Conservation (phyloP, 1,140 invertebrate genomes). For the Phymastichus coffea region DNA sequence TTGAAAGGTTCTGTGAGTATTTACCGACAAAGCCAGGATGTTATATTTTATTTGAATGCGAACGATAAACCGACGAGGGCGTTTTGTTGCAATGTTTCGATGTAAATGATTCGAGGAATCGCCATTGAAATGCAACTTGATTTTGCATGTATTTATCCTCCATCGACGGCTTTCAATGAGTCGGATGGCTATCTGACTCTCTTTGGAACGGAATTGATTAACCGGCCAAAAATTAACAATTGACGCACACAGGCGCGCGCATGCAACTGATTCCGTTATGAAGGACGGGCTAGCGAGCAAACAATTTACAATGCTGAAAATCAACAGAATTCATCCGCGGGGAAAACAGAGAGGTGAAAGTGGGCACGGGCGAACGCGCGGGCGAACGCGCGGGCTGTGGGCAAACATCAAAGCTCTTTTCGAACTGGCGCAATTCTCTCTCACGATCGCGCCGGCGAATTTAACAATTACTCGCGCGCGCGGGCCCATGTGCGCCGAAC, state of each 20-base stretch:
- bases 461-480: slow-evolving; percentile 6
- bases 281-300: neutral
- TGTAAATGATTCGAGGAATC: too few species aligned
- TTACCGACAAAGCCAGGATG: too few species aligned
- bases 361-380: neutral
- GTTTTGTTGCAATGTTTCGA: too few species aligned
- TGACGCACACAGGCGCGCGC: too few species aligned
- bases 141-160: too few species aligned
- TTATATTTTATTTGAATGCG: too few species aligned
- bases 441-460: slow-evolving; percentile 9
- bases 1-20: too few species aligned
- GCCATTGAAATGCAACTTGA: too few species aligned
- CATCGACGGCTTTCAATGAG: too few species aligned
- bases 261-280: neutral
- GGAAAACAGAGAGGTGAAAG: neutral
- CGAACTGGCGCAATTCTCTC: slow-evolving; percentile 4
- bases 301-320: slow-evolving; percentile 14
- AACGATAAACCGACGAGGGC: too few species aligned
- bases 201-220: slow-evolving; percentile 11
- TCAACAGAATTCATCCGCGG: neutral
- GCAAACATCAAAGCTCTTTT: slow-evolving; percentile 9
- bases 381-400: neutral
- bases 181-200: too few species aligned
- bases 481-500: neutral
- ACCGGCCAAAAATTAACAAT: neutral